Percentiles rank a stretch among this genome's conserved stretches.
These are phyloP conservation scores for Hyppa rectilinea DNA, from an alignment of 2,888 invertebrate genomes.

Conservation along the genomic window DNA sequence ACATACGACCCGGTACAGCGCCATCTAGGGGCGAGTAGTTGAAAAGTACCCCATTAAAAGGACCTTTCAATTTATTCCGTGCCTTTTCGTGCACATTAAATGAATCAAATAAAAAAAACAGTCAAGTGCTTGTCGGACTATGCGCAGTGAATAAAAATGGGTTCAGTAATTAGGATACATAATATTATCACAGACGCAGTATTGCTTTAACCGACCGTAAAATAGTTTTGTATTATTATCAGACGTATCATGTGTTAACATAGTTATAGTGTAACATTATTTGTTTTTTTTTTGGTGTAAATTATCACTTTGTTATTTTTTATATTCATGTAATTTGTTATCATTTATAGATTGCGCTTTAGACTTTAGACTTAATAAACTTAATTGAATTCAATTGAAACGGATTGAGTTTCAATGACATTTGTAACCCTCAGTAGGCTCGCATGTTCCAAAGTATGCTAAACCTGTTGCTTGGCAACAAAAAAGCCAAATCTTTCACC, in stretches of 20 bases:
- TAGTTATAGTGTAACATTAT: too few relatives aligned
- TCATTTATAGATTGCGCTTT: too few relatives aligned
- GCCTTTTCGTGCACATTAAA: not conserved
- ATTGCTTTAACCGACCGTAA: not conserved
- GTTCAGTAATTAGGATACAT: not conserved
- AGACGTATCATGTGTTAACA: too few relatives aligned
- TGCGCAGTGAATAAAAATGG: not conserved
- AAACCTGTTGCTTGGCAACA: not conserved
- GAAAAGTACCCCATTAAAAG: not conserved
- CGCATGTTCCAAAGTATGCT: too few relatives aligned
- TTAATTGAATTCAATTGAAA: not conserved
- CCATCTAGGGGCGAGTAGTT: conserved; percentile 29
- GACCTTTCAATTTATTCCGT: too few relatives aligned
- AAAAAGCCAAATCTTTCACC: not conserved
- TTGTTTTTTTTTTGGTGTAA: too few relatives aligned
- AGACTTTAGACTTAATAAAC: too few relatives aligned
- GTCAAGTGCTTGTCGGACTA: not conserved
- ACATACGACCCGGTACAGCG: not conserved
- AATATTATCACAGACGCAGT: not conserved
- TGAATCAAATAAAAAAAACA: not conserved
- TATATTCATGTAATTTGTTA: too few relatives aligned
- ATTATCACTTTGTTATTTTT: too few relatives aligned
- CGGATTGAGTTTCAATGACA: not conserved
- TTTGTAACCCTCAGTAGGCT: not conserved
- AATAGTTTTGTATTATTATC: not conserved